Base-by-base conservation (phyloP, 1,140 invertebrate genomes). In the Camponotus pennsylvanicus region DNA sequence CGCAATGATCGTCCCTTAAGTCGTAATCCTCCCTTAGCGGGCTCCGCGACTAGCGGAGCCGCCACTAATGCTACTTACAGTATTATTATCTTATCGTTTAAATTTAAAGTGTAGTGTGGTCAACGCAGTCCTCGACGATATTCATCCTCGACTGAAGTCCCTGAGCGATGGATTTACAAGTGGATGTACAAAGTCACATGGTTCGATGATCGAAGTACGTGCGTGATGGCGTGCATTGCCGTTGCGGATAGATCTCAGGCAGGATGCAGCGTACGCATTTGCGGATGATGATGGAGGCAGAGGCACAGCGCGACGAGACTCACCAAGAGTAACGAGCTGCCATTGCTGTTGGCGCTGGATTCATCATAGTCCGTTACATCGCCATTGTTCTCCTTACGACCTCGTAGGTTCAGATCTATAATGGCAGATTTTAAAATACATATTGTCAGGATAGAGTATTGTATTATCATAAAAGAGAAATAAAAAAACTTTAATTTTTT, bases 331-430 rank as follows among this genome's bases (percentile, higher is more conserved):
- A 85, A 88, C 85, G 88, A 91, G 75, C 73, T 88, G 27, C 80
- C 83, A 42, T 77, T 88, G 63, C 69, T 83, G 63, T 90, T 80
- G 15, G 91, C 87, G n/a, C 92, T 91, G 2, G 93, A 94, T 71
- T 94, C 92, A 0, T 93, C 93, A 77, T 94, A 94, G 76, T 95
- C 94, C 79, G 79, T 59, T 27, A 83, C 55, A 49, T 94, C 94
- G 32, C 90, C 93, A 2, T 89, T 91, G 64, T 92, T 91, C 86
- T 94, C 93, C 80, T 94, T 93, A 6, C 91, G 92, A 69, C 92
- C 91, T 45, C 94, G 94, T 2, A 93, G 87, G 57, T 94, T 93
- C 40, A 93, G 89, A 77, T 95, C 95, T 95, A 90, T 15, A 88
- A 89, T 71, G 66, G 18, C 55, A 61, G 64, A 80, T 32, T 42